Evolutionary conservation across 2,888 invertebrate species (phyloP).

Genomic region (Drosophila siamana): DNA sequence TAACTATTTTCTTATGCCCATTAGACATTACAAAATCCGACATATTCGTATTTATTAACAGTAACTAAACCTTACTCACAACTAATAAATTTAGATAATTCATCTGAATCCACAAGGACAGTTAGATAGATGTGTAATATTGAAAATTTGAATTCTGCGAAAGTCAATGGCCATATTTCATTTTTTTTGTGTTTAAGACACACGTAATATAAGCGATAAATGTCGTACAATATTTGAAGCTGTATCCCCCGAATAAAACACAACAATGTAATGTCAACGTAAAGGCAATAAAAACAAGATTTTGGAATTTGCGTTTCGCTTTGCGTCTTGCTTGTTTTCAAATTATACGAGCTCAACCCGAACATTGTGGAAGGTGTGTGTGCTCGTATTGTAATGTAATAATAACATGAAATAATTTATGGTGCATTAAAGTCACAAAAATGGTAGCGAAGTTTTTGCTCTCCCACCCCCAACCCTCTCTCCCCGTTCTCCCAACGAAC

Average conservation of each 20-base stretch:
- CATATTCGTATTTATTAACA: too few relatives aligned
- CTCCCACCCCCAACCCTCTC: too few relatives aligned
- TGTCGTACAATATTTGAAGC: background rate
- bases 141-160: too few relatives aligned
- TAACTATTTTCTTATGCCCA: too few relatives aligned
- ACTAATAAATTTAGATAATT: too few relatives aligned
- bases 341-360: slow-evolving; percentile 38
- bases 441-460: slow-evolving; percentile 58
- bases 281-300: slow-evolving; percentile 67
- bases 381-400: slow-evolving; percentile 68
- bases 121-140: too few relatives aligned
- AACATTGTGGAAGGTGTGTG: slow-evolving; percentile 41
- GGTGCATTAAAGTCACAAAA: slow-evolving; percentile 81
- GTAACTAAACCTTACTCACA: too few relatives aligned
- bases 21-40: too few relatives aligned
- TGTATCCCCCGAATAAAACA: slow-evolving; percentile 3
- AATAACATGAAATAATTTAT: slow-evolving; percentile 81
- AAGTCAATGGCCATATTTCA: background rate
- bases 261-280: slow-evolving; percentile 44
- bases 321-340: slow-evolving; percentile 1
- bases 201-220: background rate
- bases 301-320: slow-evolving; percentile 66
- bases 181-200: background rate
- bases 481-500: too few relatives aligned
- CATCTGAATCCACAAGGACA: too few relatives aligned